Percentiles rank a stretch among this genome's conserved stretches.
These are phyloP conservation scores for Macrotrachela quadricornifera DNA, from an alignment of 1,140 invertebrate genomes.

Conservation along the genomic window DNA sequence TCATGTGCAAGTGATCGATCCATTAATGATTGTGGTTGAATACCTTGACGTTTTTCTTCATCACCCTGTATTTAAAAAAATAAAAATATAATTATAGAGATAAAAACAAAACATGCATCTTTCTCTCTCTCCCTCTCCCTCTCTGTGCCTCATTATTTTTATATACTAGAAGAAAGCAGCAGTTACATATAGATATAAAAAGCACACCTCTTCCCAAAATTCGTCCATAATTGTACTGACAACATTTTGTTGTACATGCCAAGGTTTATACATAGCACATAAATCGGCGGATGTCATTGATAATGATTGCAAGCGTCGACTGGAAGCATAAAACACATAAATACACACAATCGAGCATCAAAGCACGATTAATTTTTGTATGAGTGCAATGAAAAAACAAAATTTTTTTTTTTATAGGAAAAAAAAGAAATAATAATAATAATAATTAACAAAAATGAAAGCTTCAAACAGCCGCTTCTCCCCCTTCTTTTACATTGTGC, in stretches of 20 bases:
- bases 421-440: no score
- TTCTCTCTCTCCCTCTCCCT: no score
- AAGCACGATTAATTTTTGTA: not conserved
- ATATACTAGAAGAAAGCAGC: not conserved
- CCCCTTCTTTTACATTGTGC: no score
- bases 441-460: no score
- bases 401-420: no score
- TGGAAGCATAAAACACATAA: constrained; percentile 13
- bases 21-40: constrained; percentile 57
- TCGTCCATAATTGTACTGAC: constrained; percentile 62
- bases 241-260: constrained; percentile 51
- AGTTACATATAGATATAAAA: not conserved
- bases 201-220: constrained; percentile 48
- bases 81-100: not conserved
- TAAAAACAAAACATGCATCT: no score
- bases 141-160: no score
- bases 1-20: constrained; percentile 47
- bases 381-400: no score
- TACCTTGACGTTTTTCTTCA: constrained; percentile 44
- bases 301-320: constrained; percentile 43
- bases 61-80: constrained; percentile 35
- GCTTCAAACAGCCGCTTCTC: no score
- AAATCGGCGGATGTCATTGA: constrained; percentile 60
- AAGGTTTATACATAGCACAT: constrained; percentile 55
- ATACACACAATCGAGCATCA: not conserved